Evolutionary conservation across 2,888 invertebrate species (phyloP), one percentile per base, ranked within the genome.

Genomic region (Agonum fuliginosum): DNA sequence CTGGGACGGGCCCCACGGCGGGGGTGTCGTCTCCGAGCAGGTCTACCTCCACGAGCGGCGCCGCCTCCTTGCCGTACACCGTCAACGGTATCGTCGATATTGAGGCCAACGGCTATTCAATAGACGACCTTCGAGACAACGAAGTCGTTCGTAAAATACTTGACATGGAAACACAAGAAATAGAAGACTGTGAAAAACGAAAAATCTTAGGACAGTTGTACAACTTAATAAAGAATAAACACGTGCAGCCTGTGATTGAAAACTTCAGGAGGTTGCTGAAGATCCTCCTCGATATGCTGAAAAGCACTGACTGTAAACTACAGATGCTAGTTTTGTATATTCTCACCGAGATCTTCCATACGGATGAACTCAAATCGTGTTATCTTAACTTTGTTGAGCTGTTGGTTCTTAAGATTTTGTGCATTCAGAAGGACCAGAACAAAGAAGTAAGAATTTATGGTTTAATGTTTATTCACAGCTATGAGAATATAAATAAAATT

Each of bases 311-410:
- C 82, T 90, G 91, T 82, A 91, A 92, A 30, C 92, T 94, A 3
- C 91, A 95, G 58, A 91, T 93, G 0, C 91, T 93, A 78, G 94
- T 95, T 0, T 90, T 97, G 70, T 92, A 93, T 83, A 94, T 95
- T 17, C 89, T 98, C 48, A 91, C 94, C 79, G 97, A 97, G 88
- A 92, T 98, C 84, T 91, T 97, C 82, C 92, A 95, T 80, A 92
- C 94, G 73, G 90, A 92, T 37, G 91, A 93, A 84, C 91, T 96
- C 82, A 89, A 94, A 48, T 89, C 92, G 78, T 92, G 93, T 81
- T 97, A 98, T 91, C 91, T 93, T 80, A 93, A 93, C 83, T 98
- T 95, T 88, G 93, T 96, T 75, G 98, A 99, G 88, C 90, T 98
- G 74, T 93, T 98, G 41, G 92, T 97, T 74, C 88, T 98, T 69